Conservation (phyloP, 2,797 vertebrate genomes). For the Atherinosoma microstoma region DNA sequence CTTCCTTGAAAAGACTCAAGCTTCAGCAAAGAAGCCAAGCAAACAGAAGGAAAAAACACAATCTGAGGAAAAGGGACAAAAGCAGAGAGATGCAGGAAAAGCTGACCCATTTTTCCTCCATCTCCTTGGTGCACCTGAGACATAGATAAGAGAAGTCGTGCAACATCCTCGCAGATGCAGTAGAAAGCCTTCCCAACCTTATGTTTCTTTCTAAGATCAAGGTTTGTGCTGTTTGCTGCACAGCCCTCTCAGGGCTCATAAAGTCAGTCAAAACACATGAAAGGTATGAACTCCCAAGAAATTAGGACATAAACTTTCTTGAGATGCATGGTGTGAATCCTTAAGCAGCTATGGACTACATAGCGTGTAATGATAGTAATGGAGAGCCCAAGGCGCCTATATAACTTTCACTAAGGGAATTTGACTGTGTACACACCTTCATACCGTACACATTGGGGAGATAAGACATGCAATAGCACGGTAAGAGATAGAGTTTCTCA, state of each 20-base stretch:
- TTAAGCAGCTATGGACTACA: slow-evolving; percentile 18
- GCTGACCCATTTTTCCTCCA: slow-evolving; percentile 50
- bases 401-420: slow-evolving; percentile 39
- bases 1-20: slow-evolving; percentile 59
- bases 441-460: slow-evolving; percentile 30
- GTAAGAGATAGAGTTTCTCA: slow-evolving; percentile 53
- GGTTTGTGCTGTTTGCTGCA: neutral
- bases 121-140: slow-evolving; percentile 48
- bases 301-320: slow-evolving; percentile 8
- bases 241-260: neutral
- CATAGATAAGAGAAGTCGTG: slow-evolving; percentile 26
- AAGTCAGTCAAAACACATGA: slow-evolving; percentile 1
- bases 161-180: slow-evolving; percentile 18
- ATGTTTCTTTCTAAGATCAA: slow-evolving; percentile 7
- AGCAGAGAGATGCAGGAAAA: slow-evolving; percentile 72
- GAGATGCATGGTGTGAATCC: slow-evolving; percentile 12
- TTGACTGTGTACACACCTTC: slow-evolving; percentile 33
- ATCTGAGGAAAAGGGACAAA: slow-evolving; percentile 68
- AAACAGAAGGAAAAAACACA: slow-evolving; percentile 57
- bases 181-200: neutral
- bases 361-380: neutral
- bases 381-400: slow-evolving; percentile 36
- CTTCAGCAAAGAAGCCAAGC: slow-evolving; percentile 42
- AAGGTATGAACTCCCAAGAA: neutral
- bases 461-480: slow-evolving; percentile 35